These are phyloP conservation scores for Halcyon badia DNA, from an alignment of 2,797 vertebrate genomes.

Conservation along the genomic window DNA sequence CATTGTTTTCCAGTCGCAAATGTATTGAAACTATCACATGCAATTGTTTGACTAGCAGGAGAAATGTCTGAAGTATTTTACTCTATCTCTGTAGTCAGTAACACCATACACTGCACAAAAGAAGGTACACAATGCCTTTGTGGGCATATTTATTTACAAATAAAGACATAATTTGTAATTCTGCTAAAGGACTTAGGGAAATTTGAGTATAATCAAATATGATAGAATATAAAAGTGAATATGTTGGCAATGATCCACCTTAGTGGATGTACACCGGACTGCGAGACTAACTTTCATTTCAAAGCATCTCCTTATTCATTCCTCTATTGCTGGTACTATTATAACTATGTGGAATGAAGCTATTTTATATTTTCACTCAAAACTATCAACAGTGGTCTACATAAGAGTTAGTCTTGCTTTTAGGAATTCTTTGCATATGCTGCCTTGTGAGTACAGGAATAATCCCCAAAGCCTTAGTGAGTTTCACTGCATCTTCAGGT, in stretches of 20 bases:
- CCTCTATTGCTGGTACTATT: not conserved
- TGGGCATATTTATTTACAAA: slow-evolving; percentile 48
- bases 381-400: not conserved
- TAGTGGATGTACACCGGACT: not conserved
- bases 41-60: slow-evolving; percentile 10
- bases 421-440: not conserved
- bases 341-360: not conserved
- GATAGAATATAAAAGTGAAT: slow-evolving; percentile 19
- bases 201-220: slow-evolving; percentile 44
- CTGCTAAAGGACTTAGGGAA: slow-evolving; percentile 5
- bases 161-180: slow-evolving; percentile 57
- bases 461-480: not conserved
- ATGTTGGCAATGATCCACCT: slow-evolving; percentile 2
- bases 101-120: not conserved
- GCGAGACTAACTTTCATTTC: slow-evolving; percentile 8
- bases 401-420: not conserved
- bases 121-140: slow-evolving; percentile 21
- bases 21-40: not conserved
- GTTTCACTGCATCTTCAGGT: not conserved
- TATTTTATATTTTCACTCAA: not conserved
- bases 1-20: not conserved
- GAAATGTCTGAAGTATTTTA: not conserved
- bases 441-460: not conserved
- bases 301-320: not conserved
- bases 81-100: not conserved